Evolutionary conservation across 2,113 vertebrate genomes (phyloP).

Genomic region (Trematocara stigmaticum): DNA sequence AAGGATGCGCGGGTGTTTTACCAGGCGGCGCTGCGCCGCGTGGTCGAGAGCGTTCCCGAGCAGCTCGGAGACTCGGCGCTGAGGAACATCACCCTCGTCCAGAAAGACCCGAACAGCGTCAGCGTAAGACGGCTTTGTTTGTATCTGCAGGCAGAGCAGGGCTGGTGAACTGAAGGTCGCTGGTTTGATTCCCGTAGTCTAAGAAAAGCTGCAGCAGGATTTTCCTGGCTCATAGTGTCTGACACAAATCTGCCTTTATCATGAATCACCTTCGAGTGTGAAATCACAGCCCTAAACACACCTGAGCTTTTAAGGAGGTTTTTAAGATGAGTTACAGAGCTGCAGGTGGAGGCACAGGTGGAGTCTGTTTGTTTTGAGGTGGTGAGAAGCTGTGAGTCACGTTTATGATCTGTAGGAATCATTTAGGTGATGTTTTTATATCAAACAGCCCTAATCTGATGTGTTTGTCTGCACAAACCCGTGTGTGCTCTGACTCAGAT

Average conservation of each 20-base stretch:
- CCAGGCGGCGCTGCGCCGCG: conserved; percentile 8
- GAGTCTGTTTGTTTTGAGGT: too few relatives aligned
- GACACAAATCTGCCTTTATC: neutral
- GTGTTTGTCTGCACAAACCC: too few relatives aligned
- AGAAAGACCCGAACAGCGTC: conserved; percentile 22
- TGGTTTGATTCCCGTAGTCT: neutral
- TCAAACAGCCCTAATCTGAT: too few relatives aligned
- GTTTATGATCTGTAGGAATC: too few relatives aligned
- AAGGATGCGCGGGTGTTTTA: conserved; percentile 45
- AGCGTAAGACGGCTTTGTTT: neutral
- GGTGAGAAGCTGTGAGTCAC: too few relatives aligned
- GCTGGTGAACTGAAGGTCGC: neutral
- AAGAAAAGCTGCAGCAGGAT: neutral
- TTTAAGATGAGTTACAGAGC: too few relatives aligned
- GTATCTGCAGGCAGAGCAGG: neutral
- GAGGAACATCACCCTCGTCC: conserved; percentile 31
- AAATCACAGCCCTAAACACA: neutral
- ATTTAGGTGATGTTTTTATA: too few relatives aligned
- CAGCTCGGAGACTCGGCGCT: conserved; percentile 7
- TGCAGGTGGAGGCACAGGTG: too few relatives aligned
- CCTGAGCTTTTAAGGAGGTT: too few relatives aligned
- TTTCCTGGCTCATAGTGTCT: neutral
- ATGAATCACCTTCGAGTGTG: neutral
- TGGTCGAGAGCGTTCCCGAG: conserved; percentile 43
- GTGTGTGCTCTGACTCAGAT: too few relatives aligned